Conservation (phyloP, 2,113 vertebrate genomes). For the Passer montanus region DNA sequence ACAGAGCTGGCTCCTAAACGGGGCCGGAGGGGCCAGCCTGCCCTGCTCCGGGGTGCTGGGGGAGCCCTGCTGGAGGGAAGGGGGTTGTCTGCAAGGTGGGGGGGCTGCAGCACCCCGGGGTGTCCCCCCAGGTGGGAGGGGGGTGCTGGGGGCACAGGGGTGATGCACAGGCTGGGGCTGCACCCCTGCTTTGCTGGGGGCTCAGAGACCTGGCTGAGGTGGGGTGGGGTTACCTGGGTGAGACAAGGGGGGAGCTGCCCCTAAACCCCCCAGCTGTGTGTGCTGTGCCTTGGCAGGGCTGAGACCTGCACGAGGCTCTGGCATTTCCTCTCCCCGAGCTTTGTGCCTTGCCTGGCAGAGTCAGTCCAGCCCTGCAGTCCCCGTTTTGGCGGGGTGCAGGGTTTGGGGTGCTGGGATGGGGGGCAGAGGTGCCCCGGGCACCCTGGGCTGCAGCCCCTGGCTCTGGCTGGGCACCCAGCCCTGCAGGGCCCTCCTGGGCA, state of each 20-base stretch:
- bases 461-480: not conserved
- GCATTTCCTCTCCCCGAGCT: not conserved
- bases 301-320: fast-evolving
- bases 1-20: not conserved
- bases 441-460: not conserved
- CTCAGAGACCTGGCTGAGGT: not conserved
- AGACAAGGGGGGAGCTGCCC: not conserved
- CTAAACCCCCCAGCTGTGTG: fast-evolving
- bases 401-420: not conserved
- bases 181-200: not conserved
- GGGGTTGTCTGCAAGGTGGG: not conserved
- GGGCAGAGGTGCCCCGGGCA: not conserved
- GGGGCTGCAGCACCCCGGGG: not conserved
- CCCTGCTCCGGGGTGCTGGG: not conserved
- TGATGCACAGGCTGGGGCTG: not conserved
- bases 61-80: fast-evolving
- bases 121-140: not conserved
- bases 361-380: not conserved
- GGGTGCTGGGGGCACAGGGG: not conserved
- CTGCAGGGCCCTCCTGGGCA: not conserved
- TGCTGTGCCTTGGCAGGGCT: not conserved
- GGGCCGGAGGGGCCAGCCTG: not conserved
- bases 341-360: not conserved
- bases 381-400: fast-evolving
- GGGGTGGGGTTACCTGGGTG: not conserved